Base-by-base conservation (phyloP, 2,113 vertebrate genomes). In the Phasianus colchicus region DNA sequence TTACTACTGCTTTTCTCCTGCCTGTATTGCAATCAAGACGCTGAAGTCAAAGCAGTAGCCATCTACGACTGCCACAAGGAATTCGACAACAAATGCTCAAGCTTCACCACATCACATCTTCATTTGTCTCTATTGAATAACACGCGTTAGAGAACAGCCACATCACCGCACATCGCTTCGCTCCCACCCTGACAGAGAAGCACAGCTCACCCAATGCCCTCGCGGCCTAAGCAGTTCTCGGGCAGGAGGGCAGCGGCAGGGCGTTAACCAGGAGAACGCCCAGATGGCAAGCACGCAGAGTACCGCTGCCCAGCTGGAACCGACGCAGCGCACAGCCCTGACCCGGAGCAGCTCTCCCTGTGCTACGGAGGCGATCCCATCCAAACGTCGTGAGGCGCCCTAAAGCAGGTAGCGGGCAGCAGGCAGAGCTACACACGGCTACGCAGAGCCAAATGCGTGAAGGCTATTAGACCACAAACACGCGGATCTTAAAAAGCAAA, bases 291-390 rank as follows among this genome's bases (percentile, higher is more conserved):
- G 22, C 24, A 22, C 0, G 10, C 0, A 36, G 45, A 0, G 0
- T 19, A 40, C 7, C 27, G 16, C 17, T 1, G 20, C 12, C 36
- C 19, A 1, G 2, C 61, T 6, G 63, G 42, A 60, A 27, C 3
- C 0, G 1, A 4, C 0, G 0, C 48, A 6, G 25, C 0, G 1
- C 34, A 1, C 1, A 21, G 2, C 57, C 57, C n/a, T 19, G 27
- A 34, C 1, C 16, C 57, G 0, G 29, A 50, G 3, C 29, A 11
- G 24, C 57, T 29, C 30, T n/a, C 25, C 50, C 36, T 1, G 29
- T 0, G 4, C 7, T 54, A 54, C 6, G 27, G 9, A 16, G 52
- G 52, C 27, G 52, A 54, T 16, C 52, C 52, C 52, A 10, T 7
- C 4, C 11, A 17, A 9, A 22, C 0, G 5, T 4, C 36, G 5